Evolutionary conservation across 1,140 invertebrate species (phyloP), one percentile per base, ranked within the genome.

Genomic region (Lepidurus packardi): DNA sequence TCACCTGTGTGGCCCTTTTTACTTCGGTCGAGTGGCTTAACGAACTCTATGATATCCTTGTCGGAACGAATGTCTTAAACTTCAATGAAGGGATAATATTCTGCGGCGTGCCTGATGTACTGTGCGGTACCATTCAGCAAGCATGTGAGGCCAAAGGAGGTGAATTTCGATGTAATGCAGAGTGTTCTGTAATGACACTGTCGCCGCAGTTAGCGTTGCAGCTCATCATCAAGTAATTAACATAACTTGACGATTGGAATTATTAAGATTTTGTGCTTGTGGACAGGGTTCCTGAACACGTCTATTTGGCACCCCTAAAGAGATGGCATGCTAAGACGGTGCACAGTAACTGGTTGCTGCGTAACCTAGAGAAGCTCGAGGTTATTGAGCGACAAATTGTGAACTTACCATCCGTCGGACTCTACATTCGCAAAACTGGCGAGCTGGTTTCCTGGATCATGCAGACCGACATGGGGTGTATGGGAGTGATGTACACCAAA

Each of bases 11-110:
- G 53, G 53, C 53, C 53, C 53, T 65, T 1, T 65, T 65, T n/a
- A 65, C 53, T 21, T 65, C 53, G 1, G 21, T 21, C 6, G 9
- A 65, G 21, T n/a, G 53, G 53, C 6, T 21, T 65, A 65, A 9
- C 53, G 53, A 65, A 9, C 53, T 65, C 16, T 65, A 13, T 21
- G 53, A 65, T 21, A 21, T 65, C 53, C 53, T 65, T 65, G 21
- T 21, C 7, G 21, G 53, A 21, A 65, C 53, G 53, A 65, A 16
- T 16, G 53, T 16, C 13, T n/a, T 65, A 13, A 65, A 65, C 13
- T 65, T 65, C 53, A 65, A 65, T 16, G 53, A 65, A 65, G 53
- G 53, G 16, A 65, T 65, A 13, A 65, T 65, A 13, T 65, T 65
- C n/a, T 65, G 53, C 53, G 53, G 53, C 16, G 53, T 65, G 6